Conservation (phyloP, 2,113 vertebrate genomes). For the Struthio camelus region DNA sequence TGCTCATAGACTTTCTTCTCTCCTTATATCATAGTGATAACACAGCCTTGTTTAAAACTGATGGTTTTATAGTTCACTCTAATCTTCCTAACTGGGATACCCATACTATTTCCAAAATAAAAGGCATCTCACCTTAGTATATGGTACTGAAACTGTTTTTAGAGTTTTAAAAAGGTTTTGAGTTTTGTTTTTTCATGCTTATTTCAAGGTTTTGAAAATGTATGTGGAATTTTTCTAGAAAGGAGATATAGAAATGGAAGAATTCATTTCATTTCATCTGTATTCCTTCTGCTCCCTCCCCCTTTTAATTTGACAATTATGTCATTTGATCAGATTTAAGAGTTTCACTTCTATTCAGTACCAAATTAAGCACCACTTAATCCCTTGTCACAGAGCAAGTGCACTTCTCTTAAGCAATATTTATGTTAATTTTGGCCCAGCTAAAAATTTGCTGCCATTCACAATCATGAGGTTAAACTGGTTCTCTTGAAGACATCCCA, state of each 20-base stretch:
- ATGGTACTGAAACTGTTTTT: neutral
- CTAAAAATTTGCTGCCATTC: neutral
- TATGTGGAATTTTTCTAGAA: neutral
- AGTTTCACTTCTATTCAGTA: neutral
- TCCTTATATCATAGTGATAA: neutral
- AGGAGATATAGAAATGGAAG: neutral
- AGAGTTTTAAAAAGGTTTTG: neutral
- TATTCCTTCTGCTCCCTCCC: neutral
- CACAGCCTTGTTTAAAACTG: rapidly evolving
- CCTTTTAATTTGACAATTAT: neutral
- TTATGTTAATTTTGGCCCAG: neutral
- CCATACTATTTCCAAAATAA: neutral
- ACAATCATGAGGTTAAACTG: neutral
- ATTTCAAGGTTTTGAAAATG: neutral
- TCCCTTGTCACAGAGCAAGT: neutral
- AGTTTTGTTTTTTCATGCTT: neutral
- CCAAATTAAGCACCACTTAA: neutral
- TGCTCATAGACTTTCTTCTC: rapidly evolving
- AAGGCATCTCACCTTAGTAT: neutral
- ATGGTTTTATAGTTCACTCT: neutral
- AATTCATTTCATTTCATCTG: neutral
- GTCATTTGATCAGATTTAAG: neutral
- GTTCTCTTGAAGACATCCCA: neutral
- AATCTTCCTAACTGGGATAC: neutral
- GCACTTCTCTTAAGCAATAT: neutral